These are phyloP conservation scores for Lottia gigantea DNA, from an alignment of 2,888 invertebrate species.

Conservation along the genomic window DNA sequence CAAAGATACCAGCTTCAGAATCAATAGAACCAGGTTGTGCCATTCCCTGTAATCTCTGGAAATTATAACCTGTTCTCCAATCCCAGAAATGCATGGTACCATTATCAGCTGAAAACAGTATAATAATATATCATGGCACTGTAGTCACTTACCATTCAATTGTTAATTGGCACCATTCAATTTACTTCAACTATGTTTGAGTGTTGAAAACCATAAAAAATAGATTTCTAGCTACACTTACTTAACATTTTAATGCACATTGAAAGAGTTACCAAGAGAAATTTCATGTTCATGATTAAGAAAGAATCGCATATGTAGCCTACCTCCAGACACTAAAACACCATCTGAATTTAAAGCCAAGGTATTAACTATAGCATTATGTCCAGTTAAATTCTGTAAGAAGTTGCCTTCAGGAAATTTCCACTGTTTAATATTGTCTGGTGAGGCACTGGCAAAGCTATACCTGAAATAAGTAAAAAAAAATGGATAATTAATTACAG, in stretches of 20 bases:
- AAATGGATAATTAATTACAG: no score
- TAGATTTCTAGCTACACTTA: no score
- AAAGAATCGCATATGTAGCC: constrained; percentile 13
- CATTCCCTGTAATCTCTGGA: constrained; percentile 85
- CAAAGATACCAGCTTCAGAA: constrained; percentile 97
- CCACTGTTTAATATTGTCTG: constrained; percentile 99
- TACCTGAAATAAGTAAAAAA: constrained; percentile 71
- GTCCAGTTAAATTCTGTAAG: constrained; percentile 95
- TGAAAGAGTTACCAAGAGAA: no score
- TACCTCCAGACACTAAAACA: constrained; percentile 92
- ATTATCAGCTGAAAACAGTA: constrained; percentile 80
- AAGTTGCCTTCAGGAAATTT: constrained; percentile 97
- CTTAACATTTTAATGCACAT: no score
- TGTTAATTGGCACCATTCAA: background rate
- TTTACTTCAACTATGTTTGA: no score
- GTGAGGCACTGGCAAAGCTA: constrained; percentile 97
- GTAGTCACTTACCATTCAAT: no score
- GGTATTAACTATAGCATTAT: constrained; percentile 97
- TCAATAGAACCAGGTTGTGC: constrained; percentile 99
- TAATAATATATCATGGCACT: constrained; percentile 8
- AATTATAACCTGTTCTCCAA: constrained; percentile 99
- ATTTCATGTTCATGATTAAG: no score
- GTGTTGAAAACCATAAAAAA: no score
- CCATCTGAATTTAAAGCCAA: constrained; percentile 94
- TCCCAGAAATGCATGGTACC: constrained; percentile 98